Evolutionary conservation across 1,140 invertebrate genomes (phyloP), one percentile per base, ranked within the genome.

Genomic region (Musca domestica): DNA sequence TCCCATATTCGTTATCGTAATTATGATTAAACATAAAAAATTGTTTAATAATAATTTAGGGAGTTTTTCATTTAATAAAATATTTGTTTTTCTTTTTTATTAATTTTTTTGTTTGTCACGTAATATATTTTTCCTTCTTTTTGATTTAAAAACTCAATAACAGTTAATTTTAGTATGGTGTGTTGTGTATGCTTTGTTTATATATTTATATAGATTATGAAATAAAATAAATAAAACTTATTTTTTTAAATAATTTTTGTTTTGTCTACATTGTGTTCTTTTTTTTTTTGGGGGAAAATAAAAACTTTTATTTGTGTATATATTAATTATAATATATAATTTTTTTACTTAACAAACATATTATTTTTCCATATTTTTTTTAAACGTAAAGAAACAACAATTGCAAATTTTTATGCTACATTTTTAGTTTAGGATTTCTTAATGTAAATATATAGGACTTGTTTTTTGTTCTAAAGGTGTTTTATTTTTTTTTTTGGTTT

Each of bases 111-210:
- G 14, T 56, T 23, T 25, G 22, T 56, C 23, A 56, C n/a, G n/a
- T n/a, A 56, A 56, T 15, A 15, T 61, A 20, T 61, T 5, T 61
- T 61, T n/a, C 0, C 14, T 27, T 58, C n/a, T 58, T 61, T 61
- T 61, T 34, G 6, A 7, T 61, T 61, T 61, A 61, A 61, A 61
- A 61, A 61, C 56, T 61, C 56, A 61, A 61, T 61, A 61, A 61
- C 56, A 61, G 41, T 61, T 61, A 61, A 61, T 34, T 61, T 41
- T 61, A 61, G 56, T 41, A 10, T 41, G 34, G 34, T 41, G 34
- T 41, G 34, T 41, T n/a, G 10, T 41, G 34, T 41, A n/a, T n/a
- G 34, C 12, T 5, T 41, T 12, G 34, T 41, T 41, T 41, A 5
- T 41, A 7, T 30, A 30, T 4, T 4, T 30, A 30, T 30, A 30